Evolutionary conservation across 2,797 vertebrate genomes (phyloP), one percentile per base, ranked within the genome.

Genomic region (Perodicticus potto): DNA sequence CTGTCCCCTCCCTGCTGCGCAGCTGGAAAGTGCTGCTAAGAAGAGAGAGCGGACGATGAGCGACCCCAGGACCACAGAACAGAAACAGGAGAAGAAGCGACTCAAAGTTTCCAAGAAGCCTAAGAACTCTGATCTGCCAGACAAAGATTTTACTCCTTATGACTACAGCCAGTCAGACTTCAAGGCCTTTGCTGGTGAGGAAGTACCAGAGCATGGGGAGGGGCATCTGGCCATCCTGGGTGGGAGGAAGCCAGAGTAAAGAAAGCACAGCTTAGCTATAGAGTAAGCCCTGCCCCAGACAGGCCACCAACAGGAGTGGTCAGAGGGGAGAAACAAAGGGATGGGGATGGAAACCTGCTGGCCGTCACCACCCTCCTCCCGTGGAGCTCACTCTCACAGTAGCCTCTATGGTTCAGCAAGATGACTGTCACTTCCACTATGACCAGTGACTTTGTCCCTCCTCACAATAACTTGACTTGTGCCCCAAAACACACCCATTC

Each of bases 101-200:
- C 97, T 98, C 93, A 99, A 99, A 97, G 85, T 92, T 9, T 34
- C 97, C 67, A 97, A 98, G 95, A 97, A 98, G 76, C 73, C 98
- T 1, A 97, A 98, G 76, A 98, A 98, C 86, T 90, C 97, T 0
- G 98, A 98, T 20, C 57, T 97, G 0, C 83, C 98, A 0, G 93
- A 43, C 10, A 98, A 98, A 19, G 96, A 89, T 72, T 99, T 99
- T 82, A 99, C 98, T 9, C 99, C 99, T 8, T 99, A 99, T 2
- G 99, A 99, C 98, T 99, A 99, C 98, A 99, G 98, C 98, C 99
- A 99, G 96, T 99, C 99, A 6, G 98, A 99, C 97, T 98, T 99
- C 96, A 99, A 99, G 97, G 98, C 99, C 91, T 99, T 99, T 97
- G 98, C 99, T 57, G 99, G 99, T 99, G 98, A 97, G 98, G 91